These are phyloP conservation scores for Liparis tanakae DNA, from an alignment of 2,797 vertebrate genomes.

Conservation along the genomic window DNA sequence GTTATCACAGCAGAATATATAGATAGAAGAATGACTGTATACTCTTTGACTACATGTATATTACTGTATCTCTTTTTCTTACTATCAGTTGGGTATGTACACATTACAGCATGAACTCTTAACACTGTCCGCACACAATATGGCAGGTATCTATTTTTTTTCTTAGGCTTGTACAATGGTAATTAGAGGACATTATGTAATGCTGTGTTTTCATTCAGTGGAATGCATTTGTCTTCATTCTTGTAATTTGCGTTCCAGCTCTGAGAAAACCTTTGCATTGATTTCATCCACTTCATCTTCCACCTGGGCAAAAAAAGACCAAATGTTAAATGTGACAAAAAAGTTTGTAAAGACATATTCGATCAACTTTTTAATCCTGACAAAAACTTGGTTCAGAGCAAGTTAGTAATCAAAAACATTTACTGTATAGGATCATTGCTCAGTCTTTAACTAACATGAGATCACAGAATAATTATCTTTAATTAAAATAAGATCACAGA, in stretches of 20 bases:
- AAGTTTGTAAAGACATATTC: not conserved
- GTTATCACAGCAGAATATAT: constrained; percentile 14
- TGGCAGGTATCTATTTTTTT: constrained; percentile 10
- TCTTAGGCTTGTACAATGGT: constrained; percentile 1
- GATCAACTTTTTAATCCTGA: not conserved
- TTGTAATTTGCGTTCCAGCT: constrained; percentile 82
- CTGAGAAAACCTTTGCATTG: constrained; percentile 81
- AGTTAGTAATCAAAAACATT: not conserved
- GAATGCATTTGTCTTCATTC: constrained; percentile 58
- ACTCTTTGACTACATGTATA: constrained; percentile 7
- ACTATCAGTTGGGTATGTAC: constrained; percentile 37
- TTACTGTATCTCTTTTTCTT: not conserved
- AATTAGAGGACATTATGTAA: constrained; percentile 14
- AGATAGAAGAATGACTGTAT: constrained; percentile 21
- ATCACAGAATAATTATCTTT: not conserved
- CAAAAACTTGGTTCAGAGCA: not conserved
- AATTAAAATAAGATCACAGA: not conserved
- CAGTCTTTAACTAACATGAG: not conserved
- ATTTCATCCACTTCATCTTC: constrained; percentile 87
- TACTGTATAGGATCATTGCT: not conserved
- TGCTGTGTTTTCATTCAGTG: constrained; percentile 15
- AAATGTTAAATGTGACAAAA: constrained; percentile 7
- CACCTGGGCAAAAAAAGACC: constrained; percentile 71
- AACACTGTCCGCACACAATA: constrained; percentile 39
- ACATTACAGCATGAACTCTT: constrained; percentile 21